A percentile compares a stretch with the other conserved stretches of the same genome.
Conservation (phyloP, 1,140 invertebrate species). For the Argopecten irradians region DNA sequence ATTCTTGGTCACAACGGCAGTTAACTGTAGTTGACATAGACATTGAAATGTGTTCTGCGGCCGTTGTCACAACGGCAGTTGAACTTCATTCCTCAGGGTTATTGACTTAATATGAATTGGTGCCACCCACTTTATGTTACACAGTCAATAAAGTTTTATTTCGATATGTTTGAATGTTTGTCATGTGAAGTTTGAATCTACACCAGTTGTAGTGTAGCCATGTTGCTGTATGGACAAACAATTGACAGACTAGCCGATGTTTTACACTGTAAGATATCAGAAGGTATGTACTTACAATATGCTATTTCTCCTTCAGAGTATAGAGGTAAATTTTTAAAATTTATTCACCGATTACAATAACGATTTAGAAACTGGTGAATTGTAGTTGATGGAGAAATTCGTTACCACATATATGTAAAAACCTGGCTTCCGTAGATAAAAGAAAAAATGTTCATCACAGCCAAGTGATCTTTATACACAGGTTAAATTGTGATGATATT, state of each 20-base stretch:
- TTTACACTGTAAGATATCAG: neutral
- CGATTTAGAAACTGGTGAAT: too few relatives aligned
- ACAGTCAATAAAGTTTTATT: neutral
- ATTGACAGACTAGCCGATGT: neutral
- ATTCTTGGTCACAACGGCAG: neutral
- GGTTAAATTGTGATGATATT: too few relatives aligned
- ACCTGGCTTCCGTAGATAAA: too few relatives aligned
- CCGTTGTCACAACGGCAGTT: neutral
- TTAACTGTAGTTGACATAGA: neutral
- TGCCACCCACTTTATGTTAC: neutral
- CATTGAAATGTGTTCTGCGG: neutral
- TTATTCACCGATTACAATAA: too few relatives aligned
- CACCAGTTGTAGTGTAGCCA: neutral
- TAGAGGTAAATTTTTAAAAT: too few relatives aligned
- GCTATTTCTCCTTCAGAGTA: too few relatives aligned
- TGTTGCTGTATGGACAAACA: neutral
- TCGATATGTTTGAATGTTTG: neutral
- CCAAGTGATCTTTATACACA: too few relatives aligned
- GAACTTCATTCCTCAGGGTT: neutral
- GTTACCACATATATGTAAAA: too few relatives aligned
- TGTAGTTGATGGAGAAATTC: too few relatives aligned
- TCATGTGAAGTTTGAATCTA: neutral
- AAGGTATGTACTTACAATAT: neutral
- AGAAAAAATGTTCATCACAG: too few relatives aligned
- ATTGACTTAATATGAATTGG: neutral